phyloP scores from a whole-genome alignment of 2,113 vertebrate genomes.

The Cryptomyrus ogoouensis region DNA sequence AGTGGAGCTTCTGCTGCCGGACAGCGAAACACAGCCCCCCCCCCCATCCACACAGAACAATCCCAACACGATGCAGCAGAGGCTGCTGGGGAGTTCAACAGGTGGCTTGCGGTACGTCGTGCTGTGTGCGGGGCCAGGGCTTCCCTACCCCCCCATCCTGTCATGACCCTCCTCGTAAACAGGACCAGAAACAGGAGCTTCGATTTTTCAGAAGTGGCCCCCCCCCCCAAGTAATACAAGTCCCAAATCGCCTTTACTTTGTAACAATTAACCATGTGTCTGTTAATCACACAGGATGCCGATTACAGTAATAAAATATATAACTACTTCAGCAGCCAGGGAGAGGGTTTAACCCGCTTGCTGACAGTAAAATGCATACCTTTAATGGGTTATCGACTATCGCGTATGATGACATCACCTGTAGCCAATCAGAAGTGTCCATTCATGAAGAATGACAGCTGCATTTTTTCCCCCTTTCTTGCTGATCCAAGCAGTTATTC shows the following conservation, averaged over 20 bases:
- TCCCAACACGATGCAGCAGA: background rate
- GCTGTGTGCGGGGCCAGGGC: background rate
- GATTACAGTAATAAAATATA: slow-evolving; percentile 45
- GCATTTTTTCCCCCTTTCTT: slow-evolving; percentile 44
- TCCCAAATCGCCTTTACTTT: slow-evolving; percentile 26
- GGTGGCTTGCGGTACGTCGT: background rate
- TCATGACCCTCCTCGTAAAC: background rate
- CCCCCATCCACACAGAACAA: background rate
- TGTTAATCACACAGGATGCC: slow-evolving; percentile 44
- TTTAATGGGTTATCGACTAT: slow-evolving; percentile 65
- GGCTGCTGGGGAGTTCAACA: background rate
- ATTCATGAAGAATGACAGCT: slow-evolving; percentile 32
- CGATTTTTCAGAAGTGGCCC: background rate
- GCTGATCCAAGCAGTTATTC: slow-evolving; percentile 53
- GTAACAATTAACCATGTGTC: slow-evolving; percentile 34
- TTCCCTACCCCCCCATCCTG: background rate
- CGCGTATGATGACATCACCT: slow-evolving; percentile 62
- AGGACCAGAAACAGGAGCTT: background rate
- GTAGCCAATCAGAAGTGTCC: slow-evolving; percentile 52
- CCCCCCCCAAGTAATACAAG: slow-evolving; percentile 20
- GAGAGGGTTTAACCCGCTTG: slow-evolving; percentile 41
- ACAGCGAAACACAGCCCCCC: background rate
- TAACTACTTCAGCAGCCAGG: slow-evolving; percentile 45
- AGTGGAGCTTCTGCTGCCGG: background rate
- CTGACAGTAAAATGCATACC: slow-evolving; percentile 55